Evolutionary conservation across 2,113 vertebrate genomes (phyloP).

Genomic region (Aegotheles bennettii): DNA sequence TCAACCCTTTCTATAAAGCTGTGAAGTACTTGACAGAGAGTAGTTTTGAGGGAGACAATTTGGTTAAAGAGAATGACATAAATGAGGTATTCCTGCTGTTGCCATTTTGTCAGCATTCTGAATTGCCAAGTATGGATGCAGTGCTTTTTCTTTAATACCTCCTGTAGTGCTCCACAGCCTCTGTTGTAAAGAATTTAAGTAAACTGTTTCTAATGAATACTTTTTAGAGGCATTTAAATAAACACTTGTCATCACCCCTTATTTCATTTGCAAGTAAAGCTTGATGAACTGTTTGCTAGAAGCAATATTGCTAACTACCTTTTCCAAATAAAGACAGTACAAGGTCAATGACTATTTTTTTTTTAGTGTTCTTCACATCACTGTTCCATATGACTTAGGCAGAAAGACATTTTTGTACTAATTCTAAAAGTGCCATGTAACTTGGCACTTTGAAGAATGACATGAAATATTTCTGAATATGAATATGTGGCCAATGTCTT

Average conservation of each 20-base stretch:
- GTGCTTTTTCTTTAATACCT: not conserved
- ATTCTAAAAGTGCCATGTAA: not conserved
- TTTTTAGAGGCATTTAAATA: not conserved
- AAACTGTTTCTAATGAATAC: conserved; percentile 1
- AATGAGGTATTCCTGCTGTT: conserved; percentile 8
- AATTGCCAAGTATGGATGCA: not conserved
- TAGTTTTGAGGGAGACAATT: not conserved
- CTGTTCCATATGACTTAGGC: not conserved
- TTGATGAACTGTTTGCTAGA: not conserved
- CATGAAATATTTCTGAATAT: not conserved
- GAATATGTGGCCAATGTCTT: not conserved
- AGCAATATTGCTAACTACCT: not conserved
- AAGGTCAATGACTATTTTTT: not conserved
- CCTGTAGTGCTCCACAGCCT: not conserved
- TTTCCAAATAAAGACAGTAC: not conserved
- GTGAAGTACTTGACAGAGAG: not conserved
- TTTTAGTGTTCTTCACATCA: not conserved
- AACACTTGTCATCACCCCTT: not conserved
- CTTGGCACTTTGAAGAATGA: not conserved
- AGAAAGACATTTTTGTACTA: not conserved
- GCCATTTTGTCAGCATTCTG: not conserved
- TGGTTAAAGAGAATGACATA: conserved; percentile 14
- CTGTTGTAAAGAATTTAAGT: not conserved
- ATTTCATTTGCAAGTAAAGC: not conserved
- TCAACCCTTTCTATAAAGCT: not conserved